Evolutionary conservation across 2,797 vertebrate species (phyloP), one percentile per base, ranked within the genome.

Genomic region (Tolypeutes matacus): DNA sequence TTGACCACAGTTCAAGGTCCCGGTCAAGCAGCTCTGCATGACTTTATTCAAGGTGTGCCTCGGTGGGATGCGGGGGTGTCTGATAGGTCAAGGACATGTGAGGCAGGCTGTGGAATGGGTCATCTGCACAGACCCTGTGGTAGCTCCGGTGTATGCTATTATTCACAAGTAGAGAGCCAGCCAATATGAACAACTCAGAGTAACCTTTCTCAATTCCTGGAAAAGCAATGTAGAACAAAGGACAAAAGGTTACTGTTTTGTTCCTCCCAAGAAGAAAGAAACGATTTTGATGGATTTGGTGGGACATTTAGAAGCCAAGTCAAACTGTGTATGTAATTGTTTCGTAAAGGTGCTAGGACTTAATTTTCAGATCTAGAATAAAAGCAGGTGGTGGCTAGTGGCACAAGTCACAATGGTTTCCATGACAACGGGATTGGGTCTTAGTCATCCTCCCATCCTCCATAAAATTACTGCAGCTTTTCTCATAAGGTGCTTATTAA

Each of bases 291-390:
- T 93, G 95, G 95, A 96, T 97, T 97, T 96, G 95, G 94, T 95
- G 91, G 96, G 91, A 95, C 96, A 92, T 96, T 97, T 84, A 86
- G 84, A 86, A 96, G 95, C 91, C 96, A 95, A 95, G 89, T 96
- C 96, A 96, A 96, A 97, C 97, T 97, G 97, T 96, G 96, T 96
- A 86, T 80, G 94, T 95, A 96, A 97, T 97, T 96, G 95, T 97
- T 95, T 95, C 70, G 67, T 91, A 97, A 97, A 97, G 96, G 97
- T 97, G 96, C 92, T 96, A 96, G 95, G 93, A 96, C 93, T 96
- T 96, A 94, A 97, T 97, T 97, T 97, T 96, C 97, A 95, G 95
- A 97, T 97, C 95, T 93, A 92, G 76, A 96, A 96, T 94, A 89
- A 95, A 95, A 97, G 96, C 95, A 97, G 96, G 96, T 97, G 96